These are phyloP conservation scores for Neolamprologus kungweensis DNA, from an alignment of 2,113 vertebrate species.

Conservation along the genomic window DNA sequence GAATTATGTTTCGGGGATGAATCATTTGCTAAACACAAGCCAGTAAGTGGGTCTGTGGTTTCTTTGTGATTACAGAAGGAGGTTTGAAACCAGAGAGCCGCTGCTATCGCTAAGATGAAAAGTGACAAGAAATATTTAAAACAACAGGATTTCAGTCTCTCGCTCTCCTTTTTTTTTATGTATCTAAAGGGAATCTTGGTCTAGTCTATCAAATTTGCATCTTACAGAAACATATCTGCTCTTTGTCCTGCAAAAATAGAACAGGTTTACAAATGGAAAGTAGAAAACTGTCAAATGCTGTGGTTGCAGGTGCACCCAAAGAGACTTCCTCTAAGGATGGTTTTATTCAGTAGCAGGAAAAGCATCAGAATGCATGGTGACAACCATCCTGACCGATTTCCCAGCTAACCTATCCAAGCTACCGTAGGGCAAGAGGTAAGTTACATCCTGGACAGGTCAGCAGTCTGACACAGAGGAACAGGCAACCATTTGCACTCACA, in stretches of 20 bases:
- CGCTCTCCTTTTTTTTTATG: neutral
- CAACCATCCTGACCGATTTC: neutral
- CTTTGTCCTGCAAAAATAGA: neutral
- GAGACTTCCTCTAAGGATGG: neutral
- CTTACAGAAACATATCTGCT: neutral
- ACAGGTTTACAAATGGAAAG: neutral
- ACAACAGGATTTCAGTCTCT: neutral
- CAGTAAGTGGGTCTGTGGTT: neutral
- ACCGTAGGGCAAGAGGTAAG: neutral
- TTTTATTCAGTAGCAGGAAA: neutral
- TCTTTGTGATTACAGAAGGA: neutral
- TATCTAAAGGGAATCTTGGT: neutral
- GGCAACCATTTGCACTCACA: neutral
- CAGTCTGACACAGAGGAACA: neutral
- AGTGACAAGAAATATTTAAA: neutral
- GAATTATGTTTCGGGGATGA: neutral
- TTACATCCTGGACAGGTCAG: neutral
- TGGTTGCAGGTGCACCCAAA: neutral
- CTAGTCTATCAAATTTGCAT: neutral
- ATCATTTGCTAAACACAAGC: neutral
- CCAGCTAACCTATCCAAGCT: neutral
- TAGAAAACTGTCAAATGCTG: neutral
- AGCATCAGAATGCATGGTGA: neutral
- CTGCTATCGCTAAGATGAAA: neutral
- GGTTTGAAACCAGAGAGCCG: neutral